Conservation (phyloP, 2,888 invertebrate species). For the Drosophila quinaria region DNA sequence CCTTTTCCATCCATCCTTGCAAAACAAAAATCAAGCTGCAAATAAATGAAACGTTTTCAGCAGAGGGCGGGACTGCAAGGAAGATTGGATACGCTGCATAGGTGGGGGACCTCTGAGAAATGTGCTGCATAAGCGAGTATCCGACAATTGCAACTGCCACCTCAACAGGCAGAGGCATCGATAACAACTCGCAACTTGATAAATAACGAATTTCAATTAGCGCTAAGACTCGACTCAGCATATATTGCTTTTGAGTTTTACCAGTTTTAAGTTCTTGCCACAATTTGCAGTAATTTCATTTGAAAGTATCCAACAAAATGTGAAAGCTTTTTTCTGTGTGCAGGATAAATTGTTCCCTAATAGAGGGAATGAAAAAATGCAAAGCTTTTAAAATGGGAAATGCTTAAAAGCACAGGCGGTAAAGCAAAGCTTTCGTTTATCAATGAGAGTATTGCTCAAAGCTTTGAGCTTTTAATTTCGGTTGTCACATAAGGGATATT, state of each 20-base stretch:
- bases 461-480: neutral
- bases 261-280: neutral
- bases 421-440: neutral
- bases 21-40: slow-evolving; percentile 34
- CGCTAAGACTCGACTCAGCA: slow-evolving; percentile 35
- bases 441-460: neutral
- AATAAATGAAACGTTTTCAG: slow-evolving; percentile 45
- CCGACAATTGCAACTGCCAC: slow-evolving; percentile 31
- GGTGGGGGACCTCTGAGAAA: slow-evolving; percentile 6
- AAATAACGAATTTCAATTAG: slow-evolving; percentile 76
- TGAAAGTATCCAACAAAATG: neutral
- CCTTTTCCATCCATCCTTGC: neutral
- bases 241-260: slow-evolving; percentile 19
- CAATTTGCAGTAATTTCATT: slow-evolving; percentile 4
- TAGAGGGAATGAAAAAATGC: neutral
- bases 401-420: neutral
- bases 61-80: slow-evolving; percentile 1
- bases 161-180: slow-evolving; percentile 31
- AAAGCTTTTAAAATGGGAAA: neutral
- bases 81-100: slow-evolving; percentile 9
- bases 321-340: slow-evolving; percentile 20
- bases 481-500: neutral
- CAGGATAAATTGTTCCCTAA: neutral
- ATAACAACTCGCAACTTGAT: slow-evolving; percentile 54
- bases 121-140: slow-evolving; percentile 43